Base-by-base conservation (phyloP, 2,888 invertebrate genomes). In the Himalopsyche anomala region DNA sequence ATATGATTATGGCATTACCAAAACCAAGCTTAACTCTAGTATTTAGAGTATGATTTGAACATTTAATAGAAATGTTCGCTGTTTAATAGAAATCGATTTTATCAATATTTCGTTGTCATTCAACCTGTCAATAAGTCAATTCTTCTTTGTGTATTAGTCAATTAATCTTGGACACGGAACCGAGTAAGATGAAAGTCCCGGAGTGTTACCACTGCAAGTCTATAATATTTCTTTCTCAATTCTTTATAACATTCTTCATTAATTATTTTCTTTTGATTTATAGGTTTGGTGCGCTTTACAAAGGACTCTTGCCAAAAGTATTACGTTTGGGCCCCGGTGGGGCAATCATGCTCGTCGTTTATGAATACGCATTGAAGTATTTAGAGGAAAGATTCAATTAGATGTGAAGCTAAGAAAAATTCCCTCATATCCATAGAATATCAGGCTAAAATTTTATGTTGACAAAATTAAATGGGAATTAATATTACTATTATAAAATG, bases 271-370 rank as follows among this genome's bases (percentile, higher is more conserved):
- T 85, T 89, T 89, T 89, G 89, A 89, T 88, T 94, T 95, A 88
- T 93, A 97, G 97, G 88, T 96, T 96, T 91, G 93, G 94, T 84
- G 98, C 98, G 0, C 93, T 99, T 4, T 99, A 98, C 92, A 98
- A 98, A 93, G 99, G 98, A 36, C 92, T 98, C 15, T 90, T 98
- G 83, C 98, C 99, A 8, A 99, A 99, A 92, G 95, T 99, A 0
- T 94, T 99, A 91, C 94, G 99, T 88, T 92, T 99, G 85, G 99
- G 98, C 40, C 99, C 99, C 1, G 98, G 98, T 81, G 99, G 98
- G 36, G 99, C 98, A 2, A 98, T 99, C 85, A 98, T 99, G 98
- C 92, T 99, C 89, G 95, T 99, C 9, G 97, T 98, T 12, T 98
- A 97, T 90, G 99, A 99, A 90, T 96, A 97, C 90, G 95, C 96